These are phyloP conservation scores for Cervus canadensis DNA, from an alignment of 2,113 vertebrate genomes.

Conservation along the genomic window DNA sequence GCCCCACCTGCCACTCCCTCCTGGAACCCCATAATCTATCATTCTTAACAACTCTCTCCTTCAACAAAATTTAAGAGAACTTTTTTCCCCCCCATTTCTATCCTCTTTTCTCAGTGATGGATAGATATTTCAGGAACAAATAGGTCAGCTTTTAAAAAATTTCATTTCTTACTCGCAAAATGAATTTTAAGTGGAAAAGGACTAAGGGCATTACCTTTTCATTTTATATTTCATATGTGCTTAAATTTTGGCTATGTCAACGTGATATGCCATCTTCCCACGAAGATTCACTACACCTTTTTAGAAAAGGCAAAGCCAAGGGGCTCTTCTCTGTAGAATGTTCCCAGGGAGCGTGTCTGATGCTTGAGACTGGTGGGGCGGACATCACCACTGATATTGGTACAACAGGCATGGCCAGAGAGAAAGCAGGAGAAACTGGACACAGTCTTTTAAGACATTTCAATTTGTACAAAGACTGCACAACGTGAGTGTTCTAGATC, in stretches of 20 bases:
- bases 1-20: no score
- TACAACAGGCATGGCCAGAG: background rate
- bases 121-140: slow-evolving; percentile 34
- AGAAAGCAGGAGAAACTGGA: fast-evolving
- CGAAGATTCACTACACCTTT: background rate
- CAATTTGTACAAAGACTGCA: background rate
- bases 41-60: background rate
- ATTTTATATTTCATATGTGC: slow-evolving; percentile 3
- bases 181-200: slow-evolving; percentile 43
- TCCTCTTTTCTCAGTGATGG: slow-evolving; percentile 9
- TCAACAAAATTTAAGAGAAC: background rate
- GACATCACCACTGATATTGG: fast-evolving
- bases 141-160: slow-evolving; percentile 6
- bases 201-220: background rate
- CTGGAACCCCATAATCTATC: background rate
- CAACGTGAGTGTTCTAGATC: background rate
- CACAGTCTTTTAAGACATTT: background rate
- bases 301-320: background rate
- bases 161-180: slow-evolving; percentile 27
- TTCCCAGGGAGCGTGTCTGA: fast-evolving
- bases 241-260: background rate
- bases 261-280: background rate
- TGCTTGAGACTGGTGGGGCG: fast-evolving
- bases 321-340: background rate
- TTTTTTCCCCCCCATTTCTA: background rate